Base-by-base conservation (phyloP, 1,140 invertebrate species). In the Helicoverpa zea region DNA sequence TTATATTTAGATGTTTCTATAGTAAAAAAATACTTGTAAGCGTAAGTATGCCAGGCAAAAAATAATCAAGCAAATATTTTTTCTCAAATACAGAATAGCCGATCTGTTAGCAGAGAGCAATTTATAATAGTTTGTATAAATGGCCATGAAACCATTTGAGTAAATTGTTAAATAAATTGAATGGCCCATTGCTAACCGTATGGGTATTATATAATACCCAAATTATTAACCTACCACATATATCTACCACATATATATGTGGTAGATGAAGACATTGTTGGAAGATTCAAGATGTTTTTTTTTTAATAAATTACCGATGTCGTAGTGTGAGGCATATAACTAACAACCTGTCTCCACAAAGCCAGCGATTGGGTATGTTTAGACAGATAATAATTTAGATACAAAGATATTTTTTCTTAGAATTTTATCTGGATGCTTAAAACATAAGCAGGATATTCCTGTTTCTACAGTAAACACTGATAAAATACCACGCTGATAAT, bases 101-200 rank as follows among this genome's bases (percentile, higher is more conserved):
- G 66, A 23, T n/a, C 18, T 70, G 66, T 52, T 70, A 23, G 47
- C 49, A 47, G 47, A 70, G 29, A 70, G 66, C 66, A 70, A 70
- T 70, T 73, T 56, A 73, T 73, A 73, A 58, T n/a, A 73, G 70
- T 73, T 73, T 51, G 29, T 61, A 58, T 75, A 59, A 58, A 75
- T 58, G 73, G 58, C 73, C 73, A 47, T 75, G 73, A 61, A 59
- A 61, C 54, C 54, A 75, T 75, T 70, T 75, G 56, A 75, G 73
- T 75, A 59, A 61, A 75, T 75, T 75, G 73, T 61, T 47, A 75
- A 49, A 58, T 72, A 72, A 73, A 73, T 73, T 58, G 70, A 58
- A 56, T 54, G 18, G 70, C 14, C 70, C 56, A 58, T 73, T 73
- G 70, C 70, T 51, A 51, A 51, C 51, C 13, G 43, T 61, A 61